phyloP scores from a whole-genome alignment of 2,888 invertebrate species.

The Rugalucina vietnamica region DNA sequence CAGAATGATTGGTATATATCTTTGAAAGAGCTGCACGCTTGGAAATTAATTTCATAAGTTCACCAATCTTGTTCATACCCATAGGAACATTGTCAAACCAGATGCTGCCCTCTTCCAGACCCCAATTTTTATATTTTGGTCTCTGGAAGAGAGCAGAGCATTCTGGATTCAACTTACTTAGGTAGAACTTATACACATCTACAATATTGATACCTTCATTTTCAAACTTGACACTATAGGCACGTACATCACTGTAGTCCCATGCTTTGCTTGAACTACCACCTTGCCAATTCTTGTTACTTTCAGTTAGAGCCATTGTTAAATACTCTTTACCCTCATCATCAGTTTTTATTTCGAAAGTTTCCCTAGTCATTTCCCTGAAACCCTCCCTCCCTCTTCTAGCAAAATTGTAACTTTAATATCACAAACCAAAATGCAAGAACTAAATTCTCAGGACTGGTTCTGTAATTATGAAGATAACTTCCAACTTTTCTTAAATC shows the following conservation, averaged over 20 bases:
- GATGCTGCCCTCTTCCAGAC: neutral
- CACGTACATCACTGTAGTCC: constrained; percentile 19
- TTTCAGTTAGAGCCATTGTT: neutral
- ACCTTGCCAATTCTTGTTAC: constrained; percentile 23
- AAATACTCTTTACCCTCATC: constrained; percentile 14
- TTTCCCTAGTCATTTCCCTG: neutral
- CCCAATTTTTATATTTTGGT: neutral
- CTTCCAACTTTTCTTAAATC: neutral
- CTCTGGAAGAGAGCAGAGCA: neutral
- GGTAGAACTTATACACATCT: constrained; percentile 1
- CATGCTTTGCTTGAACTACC: constrained; percentile 17
- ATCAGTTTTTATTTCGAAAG: constrained; percentile 7
- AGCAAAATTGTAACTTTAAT: constrained; percentile 11
- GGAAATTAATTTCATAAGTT: constrained; percentile 21
- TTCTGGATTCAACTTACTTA: neutral
- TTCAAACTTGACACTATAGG: neutral
- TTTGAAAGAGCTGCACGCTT: neutral
- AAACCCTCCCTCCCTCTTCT: constrained; percentile 20
- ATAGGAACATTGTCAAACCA: constrained; percentile 5
- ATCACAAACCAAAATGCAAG: constrained; percentile 25
- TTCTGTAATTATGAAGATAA: neutral
- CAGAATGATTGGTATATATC: constrained; percentile 14
- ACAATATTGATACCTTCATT: constrained; percentile 5
- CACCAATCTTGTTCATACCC: constrained; percentile 18
- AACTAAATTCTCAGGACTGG: neutral